phyloP scores from a whole-genome alignment of 2,797 vertebrate genomes.

The Acrossocheilus wenchowensis region DNA sequence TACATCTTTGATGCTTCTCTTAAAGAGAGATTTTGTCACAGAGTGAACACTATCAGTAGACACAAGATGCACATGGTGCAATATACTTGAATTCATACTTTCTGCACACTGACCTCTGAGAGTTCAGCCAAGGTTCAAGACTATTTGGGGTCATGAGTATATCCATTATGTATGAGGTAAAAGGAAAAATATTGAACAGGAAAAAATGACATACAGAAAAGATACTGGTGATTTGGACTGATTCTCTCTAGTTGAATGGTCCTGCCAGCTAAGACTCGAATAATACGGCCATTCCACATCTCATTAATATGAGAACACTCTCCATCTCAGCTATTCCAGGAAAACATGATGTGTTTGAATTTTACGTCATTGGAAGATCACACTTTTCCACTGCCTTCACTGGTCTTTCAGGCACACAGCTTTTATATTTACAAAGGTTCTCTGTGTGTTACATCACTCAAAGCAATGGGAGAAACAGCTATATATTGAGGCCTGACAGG shows the following conservation, averaged over 20 bases:
- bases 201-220: not conserved
- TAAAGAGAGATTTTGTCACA: conserved; percentile 67
- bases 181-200: not conserved
- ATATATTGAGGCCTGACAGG: not conserved
- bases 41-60: conserved; percentile 46
- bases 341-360: conserved; percentile 72
- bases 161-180: not conserved
- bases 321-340: conserved; percentile 64
- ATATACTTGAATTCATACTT: not conserved
- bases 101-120: not conserved
- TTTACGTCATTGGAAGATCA: conserved; percentile 61
- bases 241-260: conserved; percentile 24
- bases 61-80: conserved; percentile 20
- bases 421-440: conserved; percentile 16
- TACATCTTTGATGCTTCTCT: conserved; percentile 36
- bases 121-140: conserved; percentile 1
- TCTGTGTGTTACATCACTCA: conserved; percentile 36
- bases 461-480: conserved; percentile 29
- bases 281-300: conserved; percentile 57
- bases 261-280: conserved; percentile 54
- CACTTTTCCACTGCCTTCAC: conserved; percentile 69
- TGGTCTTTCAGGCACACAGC: conserved; percentile 42
- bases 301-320: conserved; percentile 62
- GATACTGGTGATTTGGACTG: not conserved
- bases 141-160: not conserved